Evolutionary conservation across 1,140 invertebrate species (phyloP), one percentile per base, ranked within the genome.

Genomic region (Plectus sambesii): DNA sequence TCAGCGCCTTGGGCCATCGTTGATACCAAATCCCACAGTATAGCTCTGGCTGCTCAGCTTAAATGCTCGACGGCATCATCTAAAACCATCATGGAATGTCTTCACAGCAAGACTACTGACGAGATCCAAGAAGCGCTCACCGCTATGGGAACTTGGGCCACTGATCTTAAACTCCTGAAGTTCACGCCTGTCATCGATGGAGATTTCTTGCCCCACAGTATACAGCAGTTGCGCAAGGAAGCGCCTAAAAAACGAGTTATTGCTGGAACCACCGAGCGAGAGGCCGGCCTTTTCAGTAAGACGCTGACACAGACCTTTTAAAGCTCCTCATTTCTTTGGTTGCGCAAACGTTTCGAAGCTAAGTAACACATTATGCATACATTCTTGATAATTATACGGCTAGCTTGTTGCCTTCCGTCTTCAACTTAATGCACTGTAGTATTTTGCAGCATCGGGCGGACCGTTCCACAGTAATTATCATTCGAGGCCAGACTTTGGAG

Each of bases 141-240:
- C n/a, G 46, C 35, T 20, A 56, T 56, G 47, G 37, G 54, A n/a
- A 39, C 50, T 8, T 56, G 9, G 33, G 2, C 56, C 3, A 51
- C 55, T n/a, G 37, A 46, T 22, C 37, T 30, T 29, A 56, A 44
- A 44, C 43, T 56, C 23, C 46, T 45, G 2, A 42, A 40, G 17
- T 39, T 35, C n/a, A 56, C 87, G 1, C 87, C 87, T 0, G 82
- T 90, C 19, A 82, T 93, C 8, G 89, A 94, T 71, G 87, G 88
- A 1, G 75, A 84, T 9, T 90, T 93, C 68, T 74, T 94, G 17
- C 55, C 55, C 3, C 17, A 46, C n/a, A 15, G 29, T n/a, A n/a
- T 56, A 5, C 29, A 26, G 15, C 33, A 38, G 17, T 48, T 56
- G 6, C 29, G 55, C 17, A 39, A 42, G 35, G 55, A 51, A 40